Evolutionary conservation across 2,113 vertebrate species (phyloP).

Genomic region (Gavialis gangeticus): DNA sequence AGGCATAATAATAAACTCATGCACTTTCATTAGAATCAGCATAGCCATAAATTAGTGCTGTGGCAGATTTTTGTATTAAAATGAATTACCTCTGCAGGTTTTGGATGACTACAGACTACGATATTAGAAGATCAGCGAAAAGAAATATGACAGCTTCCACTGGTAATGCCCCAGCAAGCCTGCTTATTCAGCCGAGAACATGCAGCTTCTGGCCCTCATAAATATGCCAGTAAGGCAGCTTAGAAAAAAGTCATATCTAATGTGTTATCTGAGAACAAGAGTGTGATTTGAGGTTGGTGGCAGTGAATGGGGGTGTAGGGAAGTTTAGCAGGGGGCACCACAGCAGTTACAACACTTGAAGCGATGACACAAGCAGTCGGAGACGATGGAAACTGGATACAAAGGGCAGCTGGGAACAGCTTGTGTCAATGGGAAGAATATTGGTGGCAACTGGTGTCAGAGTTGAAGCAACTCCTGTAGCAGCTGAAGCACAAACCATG

Average conservation of each 20-base stretch:
- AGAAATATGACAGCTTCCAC: constrained; percentile 22
- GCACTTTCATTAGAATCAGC: constrained; percentile 13
- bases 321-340: not conserved
- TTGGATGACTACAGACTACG: constrained; percentile 41
- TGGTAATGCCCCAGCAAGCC: constrained; percentile 29
- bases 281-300: not conserved
- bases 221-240: not conserved
- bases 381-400: not conserved
- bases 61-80: not conserved
- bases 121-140: constrained; percentile 25
- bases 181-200: constrained; percentile 45
- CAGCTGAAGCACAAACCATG: not conserved
- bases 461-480: rapidly evolving
- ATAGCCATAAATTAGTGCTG: not conserved
- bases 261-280: not conserved
- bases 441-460: not conserved
- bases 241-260: not conserved
- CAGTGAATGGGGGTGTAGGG: not conserved
- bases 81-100: constrained; percentile 24
- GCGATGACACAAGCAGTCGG: not conserved
- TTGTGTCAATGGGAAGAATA: not conserved
- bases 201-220: constrained; percentile 3
- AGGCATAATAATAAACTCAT: not conserved
- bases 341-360: not conserved
- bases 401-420: not conserved